These are phyloP conservation scores for Pararge aegeria DNA, from an alignment of 1,140 invertebrate species.

Conservation along the genomic window DNA sequence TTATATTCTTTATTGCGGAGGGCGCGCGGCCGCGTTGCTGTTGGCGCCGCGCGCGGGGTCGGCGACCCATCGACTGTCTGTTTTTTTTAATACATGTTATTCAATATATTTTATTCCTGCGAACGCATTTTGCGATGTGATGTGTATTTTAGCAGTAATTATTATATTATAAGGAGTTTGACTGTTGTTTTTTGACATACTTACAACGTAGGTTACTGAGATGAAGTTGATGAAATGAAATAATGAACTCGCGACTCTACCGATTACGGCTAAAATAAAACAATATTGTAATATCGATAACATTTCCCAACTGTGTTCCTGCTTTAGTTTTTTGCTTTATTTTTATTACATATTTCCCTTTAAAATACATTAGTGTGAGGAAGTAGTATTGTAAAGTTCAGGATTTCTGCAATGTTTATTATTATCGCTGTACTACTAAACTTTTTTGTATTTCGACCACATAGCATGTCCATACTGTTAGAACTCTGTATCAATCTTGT, in stretches of 20 bases:
- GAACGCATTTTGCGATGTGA: constrained; percentile 90
- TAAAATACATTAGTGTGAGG: constrained; percentile 77
- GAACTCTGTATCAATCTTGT: constrained; percentile 76
- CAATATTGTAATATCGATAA: constrained; percentile 79
- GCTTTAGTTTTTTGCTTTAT: constrained; percentile 80
- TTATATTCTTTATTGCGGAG: constrained; percentile 68
- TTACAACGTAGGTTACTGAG: constrained; percentile 76
- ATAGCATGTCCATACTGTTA: constrained; percentile 76
- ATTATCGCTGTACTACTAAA: constrained; percentile 72
- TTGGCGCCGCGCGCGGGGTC: constrained; percentile 77
- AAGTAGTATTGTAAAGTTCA: constrained; percentile 76
- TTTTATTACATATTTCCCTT: constrained; percentile 76
- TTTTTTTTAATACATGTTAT: constrained; percentile 86
- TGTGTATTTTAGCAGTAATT: constrained; percentile 89
- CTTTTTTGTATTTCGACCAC: constrained; percentile 72
- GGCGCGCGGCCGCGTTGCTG: constrained; percentile 72
- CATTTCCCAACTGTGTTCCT: constrained; percentile 79
- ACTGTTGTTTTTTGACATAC: constrained; percentile 80
- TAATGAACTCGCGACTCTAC: constrained; percentile 67
- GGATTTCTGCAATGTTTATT: constrained; percentile 76
- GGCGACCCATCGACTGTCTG: constrained; percentile 76
- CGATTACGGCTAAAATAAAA: constrained; percentile 81
- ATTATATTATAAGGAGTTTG: constrained; percentile 81
- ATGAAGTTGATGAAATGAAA: constrained; percentile 73
- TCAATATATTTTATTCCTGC: constrained; percentile 89